These are phyloP conservation scores for Tuberolachnus salignus DNA, from an alignment of 2,888 invertebrate species.

Conservation along the genomic window DNA sequence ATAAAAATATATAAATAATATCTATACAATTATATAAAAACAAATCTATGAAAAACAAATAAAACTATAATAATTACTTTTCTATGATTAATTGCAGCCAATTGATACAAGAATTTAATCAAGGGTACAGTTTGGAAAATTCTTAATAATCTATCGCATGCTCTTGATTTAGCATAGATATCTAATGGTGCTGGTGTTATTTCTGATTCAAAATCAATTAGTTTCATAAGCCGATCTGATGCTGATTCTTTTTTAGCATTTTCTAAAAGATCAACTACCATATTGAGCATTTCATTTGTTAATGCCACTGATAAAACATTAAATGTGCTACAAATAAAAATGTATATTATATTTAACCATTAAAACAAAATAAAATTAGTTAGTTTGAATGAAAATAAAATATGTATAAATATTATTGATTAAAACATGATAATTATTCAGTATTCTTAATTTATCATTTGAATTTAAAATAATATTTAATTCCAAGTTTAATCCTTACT, in stretches of 20 bases:
- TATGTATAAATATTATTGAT: no score
- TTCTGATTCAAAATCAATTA: slow-evolving; percentile 63
- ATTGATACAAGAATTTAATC: slow-evolving; percentile 82
- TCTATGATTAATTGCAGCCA: slow-evolving; percentile 88
- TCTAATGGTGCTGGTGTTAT: slow-evolving; percentile 69
- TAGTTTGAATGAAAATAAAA: no score
- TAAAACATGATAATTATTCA: background rate
- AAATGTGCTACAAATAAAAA: slow-evolving; percentile 63
- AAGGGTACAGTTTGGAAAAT: slow-evolving; percentile 75
- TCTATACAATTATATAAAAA: background rate
- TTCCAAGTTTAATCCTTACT: slow-evolving; percentile 65
- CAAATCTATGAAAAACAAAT: slow-evolving; percentile 8
- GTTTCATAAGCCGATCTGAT: slow-evolving; percentile 63
- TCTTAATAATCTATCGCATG: slow-evolving; percentile 74
- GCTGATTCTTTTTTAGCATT: slow-evolving; percentile 77
- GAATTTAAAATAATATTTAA: slow-evolving; percentile 61
- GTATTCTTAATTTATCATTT: background rate
- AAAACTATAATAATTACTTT: slow-evolving; percentile 66
- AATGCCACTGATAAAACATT: slow-evolving; percentile 89
- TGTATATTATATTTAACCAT: background rate
- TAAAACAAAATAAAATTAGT: background rate
- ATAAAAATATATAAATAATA: background rate
- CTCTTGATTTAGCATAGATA: slow-evolving; percentile 71
- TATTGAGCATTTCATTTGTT: slow-evolving; percentile 80
- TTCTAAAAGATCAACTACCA: slow-evolving; percentile 75